Evolutionary conservation across 1,140 invertebrate species (phyloP).

Genomic region (Nylanderia fulva): DNA sequence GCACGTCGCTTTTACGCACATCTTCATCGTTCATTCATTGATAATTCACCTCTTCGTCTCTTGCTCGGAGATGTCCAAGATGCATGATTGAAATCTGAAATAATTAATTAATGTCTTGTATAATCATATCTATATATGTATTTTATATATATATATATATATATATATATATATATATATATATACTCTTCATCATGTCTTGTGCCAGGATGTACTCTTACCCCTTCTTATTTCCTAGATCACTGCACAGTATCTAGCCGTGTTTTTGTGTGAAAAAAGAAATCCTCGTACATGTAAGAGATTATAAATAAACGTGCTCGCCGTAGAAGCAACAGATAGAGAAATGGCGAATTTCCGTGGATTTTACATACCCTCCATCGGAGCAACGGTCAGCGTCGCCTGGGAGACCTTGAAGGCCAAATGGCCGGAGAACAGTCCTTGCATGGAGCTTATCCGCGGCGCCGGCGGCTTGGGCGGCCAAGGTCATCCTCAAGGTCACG

Average conservation of each 20-base stretch:
- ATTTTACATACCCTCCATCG: constrained; percentile 89
- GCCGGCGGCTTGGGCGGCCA: constrained; percentile 77
- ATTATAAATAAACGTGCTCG: constrained; percentile 21
- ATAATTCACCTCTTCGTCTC: not conserved
- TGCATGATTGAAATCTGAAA: not conserved
- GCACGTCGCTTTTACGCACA: too few relatives aligned
- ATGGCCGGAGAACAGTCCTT: constrained; percentile 90
- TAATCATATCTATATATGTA: too few relatives aligned
- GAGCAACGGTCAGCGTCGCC: constrained; percentile 91
- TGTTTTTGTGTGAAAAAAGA: not conserved
- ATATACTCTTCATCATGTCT: not conserved
- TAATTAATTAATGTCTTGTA: constrained; percentile 1
- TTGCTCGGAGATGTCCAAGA: not conserved
- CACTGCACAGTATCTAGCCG: not conserved
- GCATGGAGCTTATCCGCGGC: constrained; percentile 84
- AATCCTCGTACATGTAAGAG: not conserved
- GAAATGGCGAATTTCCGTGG: constrained; percentile 88
- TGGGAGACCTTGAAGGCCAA: constrained; percentile 92
- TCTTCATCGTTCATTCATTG: not conserved
- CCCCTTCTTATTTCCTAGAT: not conserved
- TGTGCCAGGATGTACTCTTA: not conserved
- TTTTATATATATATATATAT: too few relatives aligned
- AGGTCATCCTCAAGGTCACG: constrained; percentile 74
- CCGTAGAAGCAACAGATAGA: constrained; percentile 63
- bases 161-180: too few relatives aligned